Percentiles rank a stretch among this genome's conserved stretches.
phyloP scores from a whole-genome alignment of 2,888 invertebrate genomes.

The Halictus quadricinctus region DNA sequence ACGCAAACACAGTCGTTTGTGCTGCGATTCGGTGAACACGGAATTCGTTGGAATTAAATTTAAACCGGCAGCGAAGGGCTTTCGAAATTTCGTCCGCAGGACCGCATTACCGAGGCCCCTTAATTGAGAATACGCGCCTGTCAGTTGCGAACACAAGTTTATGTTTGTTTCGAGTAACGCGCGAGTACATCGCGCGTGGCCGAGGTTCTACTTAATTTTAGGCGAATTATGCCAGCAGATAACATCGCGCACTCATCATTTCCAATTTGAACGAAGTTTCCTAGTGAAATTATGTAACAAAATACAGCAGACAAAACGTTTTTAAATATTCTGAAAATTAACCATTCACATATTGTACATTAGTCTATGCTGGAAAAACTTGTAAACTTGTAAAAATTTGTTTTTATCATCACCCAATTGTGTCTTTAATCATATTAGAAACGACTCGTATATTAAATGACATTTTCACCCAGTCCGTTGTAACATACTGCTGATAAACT shows the following conservation, averaged over 20 bases:
- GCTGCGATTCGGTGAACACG: slow-evolving; percentile 1
- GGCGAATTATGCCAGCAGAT: background rate
- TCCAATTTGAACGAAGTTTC: background rate
- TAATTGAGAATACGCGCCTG: slow-evolving; percentile 28
- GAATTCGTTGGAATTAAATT: slow-evolving; percentile 38
- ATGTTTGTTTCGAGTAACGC: background rate
- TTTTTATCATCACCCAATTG: too few relatives aligned
- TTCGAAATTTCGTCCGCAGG: slow-evolving; percentile 23
- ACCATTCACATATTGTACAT: background rate
- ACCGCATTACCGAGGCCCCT: slow-evolving; percentile 18
- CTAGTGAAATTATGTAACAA: background rate
- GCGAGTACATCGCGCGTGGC: background rate
- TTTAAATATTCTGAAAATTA: background rate
- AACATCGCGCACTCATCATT: background rate
- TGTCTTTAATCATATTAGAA: background rate
- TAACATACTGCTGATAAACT: too few relatives aligned
- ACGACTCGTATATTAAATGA: background rate
- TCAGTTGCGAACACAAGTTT: slow-evolving; percentile 2
- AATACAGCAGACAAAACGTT: background rate
- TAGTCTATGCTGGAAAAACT: background rate
- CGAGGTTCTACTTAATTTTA: background rate
- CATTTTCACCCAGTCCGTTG: background rate
- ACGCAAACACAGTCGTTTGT: slow-evolving; percentile 33
- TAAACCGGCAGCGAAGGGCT: slow-evolving; percentile 10
- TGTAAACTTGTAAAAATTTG: too few relatives aligned